phyloP scores from a whole-genome alignment of 2,888 invertebrate genomes.

The Rapana venosa region DNA sequence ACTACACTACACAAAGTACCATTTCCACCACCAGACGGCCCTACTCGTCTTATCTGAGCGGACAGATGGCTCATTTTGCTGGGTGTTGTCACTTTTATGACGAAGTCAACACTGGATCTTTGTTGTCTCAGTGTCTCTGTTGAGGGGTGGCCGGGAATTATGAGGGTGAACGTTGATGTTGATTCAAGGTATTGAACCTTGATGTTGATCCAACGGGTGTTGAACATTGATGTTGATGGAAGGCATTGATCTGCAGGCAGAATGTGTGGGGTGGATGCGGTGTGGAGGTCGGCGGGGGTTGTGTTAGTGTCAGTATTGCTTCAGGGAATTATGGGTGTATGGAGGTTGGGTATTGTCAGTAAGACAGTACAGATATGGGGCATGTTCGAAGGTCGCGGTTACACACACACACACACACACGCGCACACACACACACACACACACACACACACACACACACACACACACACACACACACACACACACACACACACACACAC shows the following conservation, averaged over 20 bases:
- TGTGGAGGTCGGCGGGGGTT: background rate
- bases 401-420: too few relatives aligned
- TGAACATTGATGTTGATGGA: background rate
- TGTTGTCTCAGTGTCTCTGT: background rate
- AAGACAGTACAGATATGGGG: too few relatives aligned
- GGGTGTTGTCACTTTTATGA: conserved; percentile 13
- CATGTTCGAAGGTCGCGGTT: too few relatives aligned
- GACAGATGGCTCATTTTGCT: conserved; percentile 11
- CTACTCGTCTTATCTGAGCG: conserved; percentile 2
- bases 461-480: too few relatives aligned
- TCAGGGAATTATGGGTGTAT: too few relatives aligned
- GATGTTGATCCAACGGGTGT: background rate
- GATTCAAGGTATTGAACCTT: background rate
- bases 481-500: too few relatives aligned
- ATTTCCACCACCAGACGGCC: background rate
- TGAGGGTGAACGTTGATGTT: background rate
- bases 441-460: too few relatives aligned
- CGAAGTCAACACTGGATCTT: background rate
- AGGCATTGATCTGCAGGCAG: conserved; percentile 6
- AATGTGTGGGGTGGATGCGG: background rate
- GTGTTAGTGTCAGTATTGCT: too few relatives aligned
- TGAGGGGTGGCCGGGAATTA: background rate
- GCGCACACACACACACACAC: too few relatives aligned
- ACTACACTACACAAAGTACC: too few relatives aligned
- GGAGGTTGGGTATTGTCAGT: too few relatives aligned